Evolutionary conservation across 2,113 vertebrate genomes (phyloP).

Genomic region (Tupaia tana): DNA sequence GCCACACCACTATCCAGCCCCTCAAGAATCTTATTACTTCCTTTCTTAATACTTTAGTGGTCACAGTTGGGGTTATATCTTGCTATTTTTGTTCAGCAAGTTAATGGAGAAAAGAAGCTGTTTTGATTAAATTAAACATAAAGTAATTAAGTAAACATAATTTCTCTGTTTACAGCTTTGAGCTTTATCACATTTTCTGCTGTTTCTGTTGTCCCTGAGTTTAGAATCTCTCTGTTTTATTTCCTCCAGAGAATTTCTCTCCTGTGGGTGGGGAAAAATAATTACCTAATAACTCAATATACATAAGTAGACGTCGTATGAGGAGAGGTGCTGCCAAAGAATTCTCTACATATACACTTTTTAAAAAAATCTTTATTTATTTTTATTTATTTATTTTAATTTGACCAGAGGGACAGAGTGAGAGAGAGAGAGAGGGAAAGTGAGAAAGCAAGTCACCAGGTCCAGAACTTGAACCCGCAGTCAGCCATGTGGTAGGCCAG

Average conservation of each 20-base stretch:
- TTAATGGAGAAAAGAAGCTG: neutral
- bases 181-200: neutral
- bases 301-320: neutral
- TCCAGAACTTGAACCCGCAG: too few species aligned
- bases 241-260: neutral
- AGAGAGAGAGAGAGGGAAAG: too few species aligned
- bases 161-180: neutral
- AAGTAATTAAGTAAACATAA: neutral
- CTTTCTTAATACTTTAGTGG: too few species aligned
- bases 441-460: too few species aligned
- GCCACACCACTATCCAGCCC: too few species aligned
- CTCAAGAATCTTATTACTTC: neutral
- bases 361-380: neutral
- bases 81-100: neutral
- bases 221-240: neutral
- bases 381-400: too few species aligned
- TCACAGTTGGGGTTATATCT: too few species aligned
- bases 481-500: too few species aligned
- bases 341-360: neutral
- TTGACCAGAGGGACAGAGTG: too few species aligned
- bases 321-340: accelerated
- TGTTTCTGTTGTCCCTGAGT: neutral
- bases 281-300: neutral
- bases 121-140: too few species aligned
- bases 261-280: neutral